phyloP scores from a whole-genome alignment of 1,140 invertebrate species.

The Cotesia chilonis region DNA sequence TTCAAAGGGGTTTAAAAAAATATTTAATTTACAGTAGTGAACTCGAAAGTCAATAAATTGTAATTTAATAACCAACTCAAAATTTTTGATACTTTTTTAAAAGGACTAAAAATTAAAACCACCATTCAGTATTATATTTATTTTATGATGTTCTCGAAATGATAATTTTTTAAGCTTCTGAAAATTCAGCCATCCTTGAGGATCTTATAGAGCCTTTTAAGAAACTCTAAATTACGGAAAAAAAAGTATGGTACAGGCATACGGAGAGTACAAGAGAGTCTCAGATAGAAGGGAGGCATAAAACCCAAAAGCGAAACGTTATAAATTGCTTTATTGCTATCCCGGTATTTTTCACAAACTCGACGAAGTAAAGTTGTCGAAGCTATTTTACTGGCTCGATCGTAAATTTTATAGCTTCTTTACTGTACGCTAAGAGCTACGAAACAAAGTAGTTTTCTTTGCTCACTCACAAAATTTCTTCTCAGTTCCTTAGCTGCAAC shows the following conservation, averaged over 20 bases:
- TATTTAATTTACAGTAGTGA: constrained; percentile 1
- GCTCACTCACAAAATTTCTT: constrained; percentile 21
- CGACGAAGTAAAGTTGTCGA: constrained; percentile 50
- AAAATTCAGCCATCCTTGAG: neutral
- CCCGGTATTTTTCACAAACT: constrained; percentile 45
- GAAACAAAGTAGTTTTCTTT: constrained; percentile 22
- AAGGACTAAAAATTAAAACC: no score
- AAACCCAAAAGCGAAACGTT: constrained; percentile 17
- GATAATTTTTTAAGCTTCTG: neutral
- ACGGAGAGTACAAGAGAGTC: no score
- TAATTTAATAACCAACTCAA: constrained; percentile 5
- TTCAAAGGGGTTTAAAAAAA: constrained; percentile 16
- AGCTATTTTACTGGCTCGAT: constrained; percentile 47
- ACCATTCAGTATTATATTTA: neutral
- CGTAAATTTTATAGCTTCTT: constrained; percentile 50
- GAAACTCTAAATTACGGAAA: constrained; percentile 19
- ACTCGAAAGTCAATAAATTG: neutral
- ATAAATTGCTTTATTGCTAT: constrained; percentile 51
- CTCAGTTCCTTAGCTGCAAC: neutral
- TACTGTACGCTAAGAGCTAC: neutral
- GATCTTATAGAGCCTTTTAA: neutral
- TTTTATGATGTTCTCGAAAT: neutral
- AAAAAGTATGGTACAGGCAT: neutral
- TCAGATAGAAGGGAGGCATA: neutral
- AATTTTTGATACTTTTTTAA: neutral